Evolutionary conservation across 2,113 vertebrate species (phyloP), one percentile per base, ranked within the genome.

Genomic region (Mola mola): DNA sequence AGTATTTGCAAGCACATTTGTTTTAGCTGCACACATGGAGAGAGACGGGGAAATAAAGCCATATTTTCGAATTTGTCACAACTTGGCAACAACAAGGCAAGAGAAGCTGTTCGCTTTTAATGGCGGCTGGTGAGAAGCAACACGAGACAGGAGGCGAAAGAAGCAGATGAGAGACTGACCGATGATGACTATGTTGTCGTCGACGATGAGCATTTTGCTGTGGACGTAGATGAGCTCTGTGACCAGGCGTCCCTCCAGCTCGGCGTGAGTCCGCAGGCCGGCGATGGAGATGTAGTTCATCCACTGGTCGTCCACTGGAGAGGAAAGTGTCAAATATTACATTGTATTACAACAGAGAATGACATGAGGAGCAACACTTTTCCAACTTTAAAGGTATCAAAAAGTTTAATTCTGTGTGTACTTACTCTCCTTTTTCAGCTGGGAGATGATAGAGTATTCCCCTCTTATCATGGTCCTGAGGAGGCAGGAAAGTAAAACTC

Each of bases 211-310:
- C 90, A 99, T 80, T 88, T 99, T 99, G 93, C 97, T 99, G 90
- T 99, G 97, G 65, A 99, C 95, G 6, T 99, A 99, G 89, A 99
- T 96, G 76, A 99, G 94, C 83, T 99, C 97, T 0, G 96, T 97
- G 58, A 99, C 93, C 1, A 98, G 91, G 1, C 87, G 94, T 13
- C 95, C 96, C 75, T 96, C 95, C 72, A 99, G 78, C 78, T 96
- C 95, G 0, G 95, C 91, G 0, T 98, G 94, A 12, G 97, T 99
- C 76, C 97, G 90, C 69, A 99, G 92, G 9, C 97, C 95, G 42
- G 94, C 95, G 59, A 99, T 97, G 0, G 96, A 98, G 64, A 99
- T 96, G 90, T 98, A 99, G 88, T 99, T 97, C 89, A 98, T 97
- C 97, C 97, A 99, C 52, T 96, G 93, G 55, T 99, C 91, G 21